Percentiles rank a stretch among this genome's conserved stretches.
phyloP scores from a whole-genome alignment of 2,113 vertebrate species.

The Indicator maculatus region DNA sequence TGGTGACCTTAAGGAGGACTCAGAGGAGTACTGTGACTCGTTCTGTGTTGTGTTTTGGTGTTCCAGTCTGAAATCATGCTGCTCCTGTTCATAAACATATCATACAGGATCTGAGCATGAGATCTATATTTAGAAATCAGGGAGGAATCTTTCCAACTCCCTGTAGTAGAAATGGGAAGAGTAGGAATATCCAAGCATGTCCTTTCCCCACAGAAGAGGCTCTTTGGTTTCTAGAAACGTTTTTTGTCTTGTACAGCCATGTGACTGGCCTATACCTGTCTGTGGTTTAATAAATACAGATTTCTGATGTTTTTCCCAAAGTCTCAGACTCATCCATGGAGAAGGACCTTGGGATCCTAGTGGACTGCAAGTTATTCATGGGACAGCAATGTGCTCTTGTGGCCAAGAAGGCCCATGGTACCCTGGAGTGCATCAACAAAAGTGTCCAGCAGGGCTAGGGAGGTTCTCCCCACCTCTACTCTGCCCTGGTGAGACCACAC shows the following conservation, averaged over 20 bases:
- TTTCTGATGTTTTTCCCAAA: neutral
- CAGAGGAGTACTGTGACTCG: neutral
- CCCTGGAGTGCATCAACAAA: too few species aligned
- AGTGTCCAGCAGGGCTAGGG: too few species aligned
- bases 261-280: too few species aligned
- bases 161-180: neutral
- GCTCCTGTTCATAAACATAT: neutral
- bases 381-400: too few species aligned
- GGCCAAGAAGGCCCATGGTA: too few species aligned
- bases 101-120: neutral
- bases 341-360: too few species aligned
- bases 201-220: neutral
- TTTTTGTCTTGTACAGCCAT: neutral
- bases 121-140: neutral
- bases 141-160: neutral
- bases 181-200: neutral
- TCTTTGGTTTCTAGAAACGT: neutral
- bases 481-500: too few species aligned
- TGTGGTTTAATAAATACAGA: neutral
- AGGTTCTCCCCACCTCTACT: too few species aligned
- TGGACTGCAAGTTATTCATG: too few species aligned
- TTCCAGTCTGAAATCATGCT: neutral
- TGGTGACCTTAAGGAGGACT: conserved; percentile 19
- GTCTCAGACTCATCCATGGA: neutral
- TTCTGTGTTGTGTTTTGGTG: neutral